These are phyloP conservation scores for Eueides isabella DNA, from an alignment of 1,140 invertebrate genomes.

Conservation along the genomic window DNA sequence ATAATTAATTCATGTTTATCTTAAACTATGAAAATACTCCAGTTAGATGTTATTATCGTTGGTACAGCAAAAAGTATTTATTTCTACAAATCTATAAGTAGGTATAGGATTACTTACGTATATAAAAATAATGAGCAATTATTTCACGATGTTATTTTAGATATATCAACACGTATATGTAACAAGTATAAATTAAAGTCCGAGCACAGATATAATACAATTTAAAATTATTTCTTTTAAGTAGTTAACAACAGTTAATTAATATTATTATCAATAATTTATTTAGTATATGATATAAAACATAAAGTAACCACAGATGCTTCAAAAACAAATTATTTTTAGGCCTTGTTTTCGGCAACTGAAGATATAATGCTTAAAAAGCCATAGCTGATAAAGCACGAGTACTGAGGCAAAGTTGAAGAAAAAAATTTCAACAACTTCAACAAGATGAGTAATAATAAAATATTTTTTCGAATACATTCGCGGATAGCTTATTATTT, in stretches of 20 bases:
- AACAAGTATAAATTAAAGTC: neutral
- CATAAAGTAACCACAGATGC: neutral
- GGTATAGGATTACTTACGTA: neutral
- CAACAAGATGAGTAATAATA: constrained; percentile 26
- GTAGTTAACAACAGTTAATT: too few species aligned
- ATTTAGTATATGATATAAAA: neutral
- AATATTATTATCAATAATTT: neutral
- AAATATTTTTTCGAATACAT: constrained; percentile 33
- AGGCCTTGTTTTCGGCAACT: constrained; percentile 1
- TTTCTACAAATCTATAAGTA: neutral
- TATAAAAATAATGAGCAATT: constrained; percentile 4
- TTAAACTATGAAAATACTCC: too few species aligned
- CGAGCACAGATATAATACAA: neutral
- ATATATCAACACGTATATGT: neutral
- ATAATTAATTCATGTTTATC: too few species aligned
- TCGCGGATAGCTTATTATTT: constrained; percentile 35
- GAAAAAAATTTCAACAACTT: neutral
- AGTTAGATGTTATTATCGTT: too few species aligned
- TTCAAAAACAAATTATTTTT: neutral
- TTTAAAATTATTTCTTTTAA: too few species aligned
- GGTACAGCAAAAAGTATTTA: too few species aligned
- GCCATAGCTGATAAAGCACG: constrained; percentile 11
- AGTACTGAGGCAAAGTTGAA: neutral
- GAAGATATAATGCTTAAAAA: constrained; percentile 7
- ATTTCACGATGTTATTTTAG: neutral